Percentiles rank a stretch among this genome's conserved stretches.
These are phyloP conservation scores for Mellilla xanthometata DNA, from an alignment of 2,888 invertebrate genomes.

Conservation along the genomic window DNA sequence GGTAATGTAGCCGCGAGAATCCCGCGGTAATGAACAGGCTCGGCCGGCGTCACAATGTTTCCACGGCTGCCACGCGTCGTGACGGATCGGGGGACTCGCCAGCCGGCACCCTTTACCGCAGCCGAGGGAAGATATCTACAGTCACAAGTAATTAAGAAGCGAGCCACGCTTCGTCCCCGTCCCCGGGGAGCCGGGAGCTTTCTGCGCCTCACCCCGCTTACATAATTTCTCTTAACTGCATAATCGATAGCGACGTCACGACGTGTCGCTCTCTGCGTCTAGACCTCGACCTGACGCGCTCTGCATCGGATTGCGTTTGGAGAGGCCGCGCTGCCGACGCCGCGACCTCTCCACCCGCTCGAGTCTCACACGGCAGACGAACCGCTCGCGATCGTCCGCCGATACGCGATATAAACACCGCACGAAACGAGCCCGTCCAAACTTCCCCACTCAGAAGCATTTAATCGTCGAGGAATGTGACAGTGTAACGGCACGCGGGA, in stretches of 20 bases:
- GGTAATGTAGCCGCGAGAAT: conserved; percentile 40
- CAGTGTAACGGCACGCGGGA: conserved; percentile 55
- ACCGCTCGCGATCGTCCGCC: conserved; percentile 10
- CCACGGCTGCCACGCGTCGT: conserved; percentile 45
- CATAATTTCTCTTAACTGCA: conserved; percentile 74
- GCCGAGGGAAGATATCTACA: conserved; percentile 57
- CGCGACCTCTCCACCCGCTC: too few species aligned
- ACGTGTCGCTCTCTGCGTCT: conserved; percentile 63
- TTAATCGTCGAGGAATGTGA: conserved; percentile 70
- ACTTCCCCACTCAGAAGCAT: conserved; percentile 49
- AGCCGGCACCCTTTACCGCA: conserved; percentile 57
- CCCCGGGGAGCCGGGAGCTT: conserved; percentile 46
- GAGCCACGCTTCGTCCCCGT: conserved; percentile 57
- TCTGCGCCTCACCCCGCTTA: conserved; percentile 62
- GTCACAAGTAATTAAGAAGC: conserved; percentile 75
- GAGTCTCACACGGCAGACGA: conserved; percentile 32
- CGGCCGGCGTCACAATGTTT: conserved; percentile 55
- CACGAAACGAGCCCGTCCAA: conserved; percentile 32
- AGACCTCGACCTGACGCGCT: conserved; percentile 60
- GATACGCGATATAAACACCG: conserved; percentile 12
- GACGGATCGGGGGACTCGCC: conserved; percentile 27
- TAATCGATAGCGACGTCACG: conserved; percentile 71
- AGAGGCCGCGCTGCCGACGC: conserved; percentile 35
- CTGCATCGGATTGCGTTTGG: conserved; percentile 51
- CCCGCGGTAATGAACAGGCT: conserved; percentile 53